Base-by-base conservation (phyloP, 2,797 vertebrate species). In the Cynopterus sphinx region DNA sequence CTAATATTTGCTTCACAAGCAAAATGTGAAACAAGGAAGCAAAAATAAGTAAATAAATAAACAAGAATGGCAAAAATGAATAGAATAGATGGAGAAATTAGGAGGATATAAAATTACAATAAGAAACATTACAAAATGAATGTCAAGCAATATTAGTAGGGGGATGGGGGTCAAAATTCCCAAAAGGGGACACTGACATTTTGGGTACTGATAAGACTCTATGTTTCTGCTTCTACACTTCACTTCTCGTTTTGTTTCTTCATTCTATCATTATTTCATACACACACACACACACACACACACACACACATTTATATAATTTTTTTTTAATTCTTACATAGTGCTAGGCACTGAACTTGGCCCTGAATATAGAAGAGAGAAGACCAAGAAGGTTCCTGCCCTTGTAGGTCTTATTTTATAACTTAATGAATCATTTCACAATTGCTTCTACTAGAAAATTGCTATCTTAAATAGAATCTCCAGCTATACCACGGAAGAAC, bases 321-420 rank as follows among this genome's bases (percentile, higher is more conserved):
- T 59, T 90, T 85, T 89, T 77, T 89, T 94, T 41, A 96, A 74
- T 88, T 85, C 39, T 87, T 89, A 57, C 53, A 61, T 8, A 19
- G 2, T 68, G 28, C 19, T 82, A 12, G 28, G 15, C 49, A 53
- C 11, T 79, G 41, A 92, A 53, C 16, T 43, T 92, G 17, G 15
- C 15, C 75, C 75, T 91, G 53, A 77, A 43, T 79, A 75, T 17
- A 74, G 13, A 93, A 51, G 31, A 93, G 10, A 41, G 91, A 86
- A 92, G 12, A 70, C 16, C 43, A 15, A 91, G 26, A 90, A 31
- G 13, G 6, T 59, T 83, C 2, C 31, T 43, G 26, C 3, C 12
- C 28, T 90, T 73, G 21, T 4, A 0, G 49, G 16, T 68, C 15
- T 87, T 67, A 86, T 5, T 49, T 73, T 61, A 51, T 57, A 78